Conservation (phyloP, 2,797 vertebrate genomes). For the Labroides dimidiatus region DNA sequence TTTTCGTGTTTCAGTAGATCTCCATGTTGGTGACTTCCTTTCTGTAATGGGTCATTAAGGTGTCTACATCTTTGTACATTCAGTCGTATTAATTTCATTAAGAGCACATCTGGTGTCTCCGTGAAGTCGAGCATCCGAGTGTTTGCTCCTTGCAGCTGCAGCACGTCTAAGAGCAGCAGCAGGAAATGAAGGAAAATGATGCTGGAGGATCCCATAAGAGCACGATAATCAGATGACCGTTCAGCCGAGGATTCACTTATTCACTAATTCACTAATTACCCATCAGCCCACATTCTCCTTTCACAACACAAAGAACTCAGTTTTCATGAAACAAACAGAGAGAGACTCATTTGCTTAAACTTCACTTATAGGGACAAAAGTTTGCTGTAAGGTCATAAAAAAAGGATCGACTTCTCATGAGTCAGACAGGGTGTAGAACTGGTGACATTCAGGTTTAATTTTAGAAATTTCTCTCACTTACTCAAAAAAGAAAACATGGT, state of each 20-base stretch:
- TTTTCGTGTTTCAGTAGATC: too few species aligned
- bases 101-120: constrained; percentile 20
- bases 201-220: constrained; percentile 60
- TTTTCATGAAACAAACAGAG: not conserved
- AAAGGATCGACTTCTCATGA: too few species aligned
- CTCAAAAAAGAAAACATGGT: not conserved
- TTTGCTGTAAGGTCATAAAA: too few species aligned
- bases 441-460: not conserved
- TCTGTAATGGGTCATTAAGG: constrained; percentile 50
- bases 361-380: too few species aligned
- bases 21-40: constrained; percentile 3
- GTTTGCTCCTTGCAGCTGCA: constrained; percentile 61
- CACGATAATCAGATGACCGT: constrained; percentile 68
- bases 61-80: constrained; percentile 50
- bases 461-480: not conserved
- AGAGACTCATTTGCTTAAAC: too few species aligned
- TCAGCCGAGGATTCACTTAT: constrained; percentile 61
- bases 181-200: constrained; percentile 75
- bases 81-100: constrained; percentile 66
- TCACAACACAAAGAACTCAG: too few species aligned
- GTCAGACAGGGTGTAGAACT: too few species aligned
- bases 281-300: constrained; percentile 19
- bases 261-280: constrained; percentile 56
- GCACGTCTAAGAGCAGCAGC: constrained; percentile 44
- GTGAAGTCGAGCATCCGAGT: constrained; percentile 37